Percentiles rank a stretch among this genome's conserved stretches.
phyloP scores from a whole-genome alignment of 2,113 vertebrate genomes.

The Phoenicopterus ruber region DNA sequence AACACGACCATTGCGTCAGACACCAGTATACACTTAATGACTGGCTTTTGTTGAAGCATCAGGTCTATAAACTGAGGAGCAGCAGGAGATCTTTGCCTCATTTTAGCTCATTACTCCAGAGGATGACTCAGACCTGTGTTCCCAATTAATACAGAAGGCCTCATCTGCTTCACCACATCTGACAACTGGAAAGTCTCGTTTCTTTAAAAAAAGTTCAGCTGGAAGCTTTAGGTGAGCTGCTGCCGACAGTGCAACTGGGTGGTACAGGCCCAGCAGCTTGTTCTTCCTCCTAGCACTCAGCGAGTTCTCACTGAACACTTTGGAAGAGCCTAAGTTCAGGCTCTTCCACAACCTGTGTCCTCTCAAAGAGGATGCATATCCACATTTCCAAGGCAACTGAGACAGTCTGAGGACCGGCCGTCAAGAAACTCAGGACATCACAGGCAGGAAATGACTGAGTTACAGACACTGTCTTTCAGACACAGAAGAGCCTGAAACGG shows the following conservation, averaged over 20 bases:
- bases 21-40: not conserved
- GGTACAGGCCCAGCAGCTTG: not conserved
- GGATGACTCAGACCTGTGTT: not conserved
- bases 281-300: not conserved
- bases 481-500: not conserved
- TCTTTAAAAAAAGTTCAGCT: not conserved
- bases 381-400: not conserved
- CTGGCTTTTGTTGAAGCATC: not conserved
- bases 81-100: not conserved
- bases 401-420: not conserved
- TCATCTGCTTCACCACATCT: not conserved
- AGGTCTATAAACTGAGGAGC: not conserved
- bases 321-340: not conserved
- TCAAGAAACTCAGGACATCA: not conserved
- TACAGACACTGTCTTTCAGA: not conserved
- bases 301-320: not conserved
- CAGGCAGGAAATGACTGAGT: not conserved
- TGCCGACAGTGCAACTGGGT: not conserved
- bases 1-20: not conserved
- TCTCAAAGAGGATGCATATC: not conserved
- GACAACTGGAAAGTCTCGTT: not conserved
- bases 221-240: not conserved
- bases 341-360: not conserved
- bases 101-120: not conserved
- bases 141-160: not conserved